Percentiles rank a stretch among this genome's conserved stretches.
phyloP scores from a whole-genome alignment of 2,888 invertebrate genomes.

The Ligdia adustata region DNA sequence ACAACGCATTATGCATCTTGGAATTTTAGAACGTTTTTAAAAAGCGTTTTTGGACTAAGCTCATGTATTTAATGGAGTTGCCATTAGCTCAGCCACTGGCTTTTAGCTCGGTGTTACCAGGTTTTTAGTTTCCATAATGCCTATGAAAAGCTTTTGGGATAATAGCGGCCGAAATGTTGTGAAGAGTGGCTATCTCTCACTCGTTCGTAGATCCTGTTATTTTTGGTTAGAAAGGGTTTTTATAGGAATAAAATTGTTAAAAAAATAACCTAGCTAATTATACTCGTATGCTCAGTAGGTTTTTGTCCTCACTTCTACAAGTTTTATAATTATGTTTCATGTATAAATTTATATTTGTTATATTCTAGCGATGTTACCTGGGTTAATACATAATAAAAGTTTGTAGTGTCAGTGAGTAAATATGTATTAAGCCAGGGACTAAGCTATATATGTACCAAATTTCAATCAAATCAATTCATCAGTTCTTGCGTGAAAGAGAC shows the following conservation, averaged over 20 bases:
- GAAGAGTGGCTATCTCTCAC: conserved; percentile 1
- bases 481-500: no score
- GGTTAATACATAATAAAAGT: no score
- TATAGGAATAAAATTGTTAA: no score
- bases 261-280: neutral
- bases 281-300: neutral
- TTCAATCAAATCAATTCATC: no score
- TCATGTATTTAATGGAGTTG: conserved; percentile 45
- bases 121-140: conserved; percentile 25
- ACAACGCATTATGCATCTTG: conserved; percentile 6
- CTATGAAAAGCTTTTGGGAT: conserved; percentile 26
- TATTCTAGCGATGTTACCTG: no score
- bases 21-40: conserved; percentile 25
- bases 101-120: conserved; percentile 26
- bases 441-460: no score
- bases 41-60: conserved; percentile 32
- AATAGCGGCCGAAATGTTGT: conserved; percentile 10
- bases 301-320: no score
- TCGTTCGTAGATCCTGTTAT: conserved; percentile 1
- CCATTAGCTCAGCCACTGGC: conserved; percentile 41
- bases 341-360: no score
- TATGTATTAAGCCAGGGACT: no score
- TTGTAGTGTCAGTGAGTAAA: no score
- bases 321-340: no score
- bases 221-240: conserved; percentile 1